phyloP scores from a whole-genome alignment of 64 coral and sea anemone genomes.

The Porites lutea region DNA sequence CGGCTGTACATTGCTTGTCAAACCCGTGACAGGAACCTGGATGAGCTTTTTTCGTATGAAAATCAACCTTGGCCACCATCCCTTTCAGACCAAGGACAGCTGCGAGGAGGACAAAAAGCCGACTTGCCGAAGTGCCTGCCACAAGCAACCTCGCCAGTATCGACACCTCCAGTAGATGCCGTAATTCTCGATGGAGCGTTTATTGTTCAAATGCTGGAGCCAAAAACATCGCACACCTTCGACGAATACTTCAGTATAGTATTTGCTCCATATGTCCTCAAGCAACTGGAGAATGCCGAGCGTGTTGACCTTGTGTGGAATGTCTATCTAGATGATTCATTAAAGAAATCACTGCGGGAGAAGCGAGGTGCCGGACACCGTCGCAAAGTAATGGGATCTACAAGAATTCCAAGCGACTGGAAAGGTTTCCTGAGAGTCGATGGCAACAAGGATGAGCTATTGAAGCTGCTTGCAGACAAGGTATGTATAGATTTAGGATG shows the following conservation, averaged over 20 bases:
- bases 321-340: slow-evolving; percentile 47
- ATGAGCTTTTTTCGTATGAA: slow-evolving; percentile 57
- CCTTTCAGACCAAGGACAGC: slow-evolving; percentile 41
- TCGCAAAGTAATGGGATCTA: slow-evolving; percentile 42
- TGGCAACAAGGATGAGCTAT: too few species aligned
- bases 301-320: slow-evolving; percentile 50
- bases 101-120: slow-evolving; percentile 58
- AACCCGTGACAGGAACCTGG: slow-evolving; percentile 40
- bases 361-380: slow-evolving; percentile 32
- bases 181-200: slow-evolving; percentile 58
- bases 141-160: slow-evolving; percentile 46
- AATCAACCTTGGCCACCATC: slow-evolving; percentile 68
- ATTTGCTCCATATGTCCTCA: slow-evolving; percentile 46
- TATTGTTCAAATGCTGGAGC: slow-evolving; percentile 58
- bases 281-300: slow-evolving; percentile 15
- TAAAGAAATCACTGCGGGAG: slow-evolving; percentile 38
- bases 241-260: slow-evolving; percentile 43
- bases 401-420: not conserved
- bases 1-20: slow-evolving; percentile 54
- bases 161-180: slow-evolving; percentile 59
- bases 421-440: not conserved
- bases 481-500: too few species aligned
- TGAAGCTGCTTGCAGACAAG: too few species aligned
- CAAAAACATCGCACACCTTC: slow-evolving; percentile 37
- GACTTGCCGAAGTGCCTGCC: slow-evolving; percentile 62